These are phyloP conservation scores for Alectoris magna DNA, from an alignment of 2,797 vertebrate species.

Conservation along the genomic window DNA sequence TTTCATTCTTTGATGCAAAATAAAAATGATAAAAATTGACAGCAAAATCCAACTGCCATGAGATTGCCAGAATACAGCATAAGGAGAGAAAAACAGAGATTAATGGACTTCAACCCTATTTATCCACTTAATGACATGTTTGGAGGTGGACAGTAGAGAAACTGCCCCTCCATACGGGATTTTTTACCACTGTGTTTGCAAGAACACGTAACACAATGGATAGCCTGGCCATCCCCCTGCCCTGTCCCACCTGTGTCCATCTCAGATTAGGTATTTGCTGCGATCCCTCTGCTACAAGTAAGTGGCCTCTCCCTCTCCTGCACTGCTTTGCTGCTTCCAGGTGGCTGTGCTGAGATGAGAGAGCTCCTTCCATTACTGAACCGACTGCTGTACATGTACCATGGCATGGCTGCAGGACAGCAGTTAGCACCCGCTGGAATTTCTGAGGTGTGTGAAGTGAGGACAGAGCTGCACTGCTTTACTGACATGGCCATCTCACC, in stretches of 20 bases:
- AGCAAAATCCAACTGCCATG: neutral
- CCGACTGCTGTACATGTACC: neutral
- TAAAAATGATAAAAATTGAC: slow-evolving; percentile 32
- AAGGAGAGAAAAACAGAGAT: slow-evolving; percentile 11
- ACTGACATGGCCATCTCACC: neutral
- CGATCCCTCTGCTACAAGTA: neutral
- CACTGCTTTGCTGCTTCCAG: neutral
- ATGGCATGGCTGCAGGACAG: neutral
- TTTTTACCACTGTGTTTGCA: neutral
- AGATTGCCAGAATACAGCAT: neutral
- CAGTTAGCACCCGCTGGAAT: neutral
- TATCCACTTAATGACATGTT: neutral
- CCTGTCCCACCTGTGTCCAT: neutral
- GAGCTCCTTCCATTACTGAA: neutral
- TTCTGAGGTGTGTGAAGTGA: neutral
- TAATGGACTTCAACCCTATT: neutral
- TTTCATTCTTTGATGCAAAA: slow-evolving; percentile 5
- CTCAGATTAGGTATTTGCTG: neutral
- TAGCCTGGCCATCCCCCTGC: neutral
- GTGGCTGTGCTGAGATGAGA: neutral
- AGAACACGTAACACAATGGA: fast-evolving
- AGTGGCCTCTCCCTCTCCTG: neutral
- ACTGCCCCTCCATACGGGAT: neutral
- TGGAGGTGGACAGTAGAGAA: neutral
- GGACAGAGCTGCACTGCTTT: neutral